Evolutionary conservation across 2,888 invertebrate species (phyloP).

Genomic region (Molorchus minor): DNA sequence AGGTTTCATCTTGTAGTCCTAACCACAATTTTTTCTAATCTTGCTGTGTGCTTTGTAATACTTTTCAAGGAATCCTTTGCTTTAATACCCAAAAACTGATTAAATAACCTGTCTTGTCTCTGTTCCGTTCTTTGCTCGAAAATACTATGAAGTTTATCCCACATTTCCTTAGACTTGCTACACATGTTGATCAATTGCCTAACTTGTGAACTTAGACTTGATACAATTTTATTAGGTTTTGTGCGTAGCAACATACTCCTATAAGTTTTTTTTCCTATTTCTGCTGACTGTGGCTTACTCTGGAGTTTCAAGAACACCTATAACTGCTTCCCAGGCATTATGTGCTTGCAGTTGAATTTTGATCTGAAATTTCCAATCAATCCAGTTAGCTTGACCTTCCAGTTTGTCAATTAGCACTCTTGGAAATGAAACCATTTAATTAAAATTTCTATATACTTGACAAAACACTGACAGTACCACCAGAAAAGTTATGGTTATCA

Average conservation of each 20-base stretch:
- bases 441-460: background rate
- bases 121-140: constrained; percentile 21
- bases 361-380: too few relatives aligned
- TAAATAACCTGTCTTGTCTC: constrained; percentile 1
- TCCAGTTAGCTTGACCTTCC: constrained; percentile 2
- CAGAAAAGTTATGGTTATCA: too few relatives aligned
- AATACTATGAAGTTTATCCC: constrained; percentile 20
- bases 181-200: constrained; percentile 17
- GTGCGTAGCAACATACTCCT: constrained; percentile 7
- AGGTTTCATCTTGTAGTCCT: constrained; percentile 3
- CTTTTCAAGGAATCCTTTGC: constrained; percentile 14
- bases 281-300: background rate
- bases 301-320: background rate
- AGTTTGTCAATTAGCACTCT: background rate
- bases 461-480: background rate
- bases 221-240: constrained; percentile 5
- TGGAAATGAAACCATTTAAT: background rate
- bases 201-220: background rate
- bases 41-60: constrained; percentile 7
- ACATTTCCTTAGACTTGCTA: constrained; percentile 16
- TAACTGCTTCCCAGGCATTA: background rate
- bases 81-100: background rate
- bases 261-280: background rate
- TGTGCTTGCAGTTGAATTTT: constrained; percentile 7
- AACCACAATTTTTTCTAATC: too few relatives aligned